Evolutionary conservation across 2,888 invertebrate species (phyloP), one percentile per base, ranked within the genome.

Genomic region (Scelioninae gen. 1): DNA sequence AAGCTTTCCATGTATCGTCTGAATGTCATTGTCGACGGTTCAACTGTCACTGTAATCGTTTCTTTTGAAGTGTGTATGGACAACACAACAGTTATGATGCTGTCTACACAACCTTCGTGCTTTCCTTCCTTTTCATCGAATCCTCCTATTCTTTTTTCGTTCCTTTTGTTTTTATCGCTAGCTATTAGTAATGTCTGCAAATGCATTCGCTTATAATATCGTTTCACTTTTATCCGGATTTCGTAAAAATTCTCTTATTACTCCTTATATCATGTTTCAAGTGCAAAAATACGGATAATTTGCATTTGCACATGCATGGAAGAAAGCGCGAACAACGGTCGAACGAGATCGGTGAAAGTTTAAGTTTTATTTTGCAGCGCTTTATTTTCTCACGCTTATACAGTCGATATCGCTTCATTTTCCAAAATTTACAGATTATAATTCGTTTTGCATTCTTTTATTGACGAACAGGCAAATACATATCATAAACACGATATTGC

Each of bases 251-350:
- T 62, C 55, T 76, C 62, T 72, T 65, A 77, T 71, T 63, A 66
- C 40, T 68, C 31, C 71, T 71, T 71, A 32, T 79, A n/a, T n/a
- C n/a, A n/a, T n/a, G 40, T 63, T 81, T 80, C 51, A 78, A 51
- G 80, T 84, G 80, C 80, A 81, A 82, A 84, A 82, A 83, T 83
- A 82, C 82, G 74, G 34, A 66, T 77, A 68, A 69, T 75, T 80
- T 75, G 71, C 81, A 78, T 78, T 79, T 84, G 82, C 74, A 82
- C 68, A 77, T 82, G 82, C 82, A 80, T 82, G 84, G 82, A 80
- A 84, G 82, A 84, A 80, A 83, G 84, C 69, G 62, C 55, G 23
- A 45, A 80, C 60, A n/a, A n/a, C n/a, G n/a, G n/a, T n/a, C n/a
- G n/a, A n/a, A n/a, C n/a, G n/a, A n/a, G n/a, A n/a, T n/a, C n/a